phyloP scores from a whole-genome alignment of 2,113 vertebrate genomes.

The Benitochromis conjunctus region DNA sequence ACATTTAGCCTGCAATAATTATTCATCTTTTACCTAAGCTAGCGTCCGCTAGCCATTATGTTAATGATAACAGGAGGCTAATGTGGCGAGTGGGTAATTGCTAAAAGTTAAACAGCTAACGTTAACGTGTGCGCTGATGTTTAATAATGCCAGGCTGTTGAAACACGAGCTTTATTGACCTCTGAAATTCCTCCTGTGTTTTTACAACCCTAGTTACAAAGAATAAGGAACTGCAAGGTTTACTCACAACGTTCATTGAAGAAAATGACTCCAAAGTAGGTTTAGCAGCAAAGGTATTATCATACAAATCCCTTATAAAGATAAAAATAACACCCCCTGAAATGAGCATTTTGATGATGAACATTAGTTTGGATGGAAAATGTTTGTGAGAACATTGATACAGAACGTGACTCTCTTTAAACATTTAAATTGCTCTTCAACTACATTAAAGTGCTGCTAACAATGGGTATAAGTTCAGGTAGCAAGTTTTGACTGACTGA shows the following conservation, averaged over 20 bases:
- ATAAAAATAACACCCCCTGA: background rate
- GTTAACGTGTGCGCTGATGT: background rate
- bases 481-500: background rate
- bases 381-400: background rate
- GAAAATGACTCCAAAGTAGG: background rate
- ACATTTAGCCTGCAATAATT: fast-evolving
- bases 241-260: background rate
- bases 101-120: background rate
- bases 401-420: background rate
- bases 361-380: background rate
- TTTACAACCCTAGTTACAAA: background rate
- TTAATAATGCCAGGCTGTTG: background rate
- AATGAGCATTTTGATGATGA: background rate
- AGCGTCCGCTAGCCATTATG: background rate
- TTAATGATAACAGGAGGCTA: background rate
- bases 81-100: background rate
- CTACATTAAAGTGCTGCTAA: background rate
- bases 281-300: background rate
- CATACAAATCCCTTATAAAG: background rate
- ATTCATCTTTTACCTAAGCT: background rate
- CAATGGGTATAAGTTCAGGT: background rate
- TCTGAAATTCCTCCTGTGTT: background rate
- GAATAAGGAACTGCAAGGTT: background rate
- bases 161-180: background rate
- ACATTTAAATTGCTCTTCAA: background rate